phyloP scores from a whole-genome alignment of 2,888 invertebrate species.

The Pinctada fucata region DNA sequence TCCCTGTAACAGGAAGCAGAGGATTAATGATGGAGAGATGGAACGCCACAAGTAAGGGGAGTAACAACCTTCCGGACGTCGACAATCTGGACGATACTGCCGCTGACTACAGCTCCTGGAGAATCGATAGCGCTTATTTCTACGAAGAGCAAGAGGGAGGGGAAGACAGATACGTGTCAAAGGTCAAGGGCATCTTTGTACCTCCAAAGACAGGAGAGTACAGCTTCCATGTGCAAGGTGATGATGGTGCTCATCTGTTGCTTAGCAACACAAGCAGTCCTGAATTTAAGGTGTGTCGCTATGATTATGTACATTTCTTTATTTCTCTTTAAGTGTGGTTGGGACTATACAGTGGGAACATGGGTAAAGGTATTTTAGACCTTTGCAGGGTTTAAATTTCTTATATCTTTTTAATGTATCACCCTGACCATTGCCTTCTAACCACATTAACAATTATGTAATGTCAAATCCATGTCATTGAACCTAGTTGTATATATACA shows the following conservation, averaged over 20 bases:
- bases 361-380: too few species aligned
- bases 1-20: conserved; percentile 38
- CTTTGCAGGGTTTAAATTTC: too few species aligned
- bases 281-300: conserved; percentile 41
- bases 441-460: too few species aligned
- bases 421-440: too few species aligned
- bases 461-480: too few species aligned
- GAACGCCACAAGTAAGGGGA: conserved; percentile 32
- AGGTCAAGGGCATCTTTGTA: conserved; percentile 47
- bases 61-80: conserved; percentile 30
- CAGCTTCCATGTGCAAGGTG: conserved; percentile 50
- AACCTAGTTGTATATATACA: too few species aligned
- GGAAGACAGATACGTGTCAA: conserved; percentile 20
- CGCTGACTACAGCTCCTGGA: conserved; percentile 28
- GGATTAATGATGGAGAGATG: conserved; percentile 38
- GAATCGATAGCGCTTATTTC: conserved; percentile 32
- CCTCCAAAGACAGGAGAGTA: conserved; percentile 49
- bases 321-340: too few species aligned
- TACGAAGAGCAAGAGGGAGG: conserved; percentile 8
- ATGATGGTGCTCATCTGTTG: conserved; percentile 49
- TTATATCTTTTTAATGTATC: too few species aligned
- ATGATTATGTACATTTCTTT: not conserved
- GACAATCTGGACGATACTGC: conserved; percentile 18
- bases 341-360: too few species aligned
- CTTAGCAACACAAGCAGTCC: conserved; percentile 45